Percentiles rank a stretch among this genome's conserved stretches.
Conservation (phyloP, 2,113 vertebrate genomes). For the Pollachius pollachius region DNA sequence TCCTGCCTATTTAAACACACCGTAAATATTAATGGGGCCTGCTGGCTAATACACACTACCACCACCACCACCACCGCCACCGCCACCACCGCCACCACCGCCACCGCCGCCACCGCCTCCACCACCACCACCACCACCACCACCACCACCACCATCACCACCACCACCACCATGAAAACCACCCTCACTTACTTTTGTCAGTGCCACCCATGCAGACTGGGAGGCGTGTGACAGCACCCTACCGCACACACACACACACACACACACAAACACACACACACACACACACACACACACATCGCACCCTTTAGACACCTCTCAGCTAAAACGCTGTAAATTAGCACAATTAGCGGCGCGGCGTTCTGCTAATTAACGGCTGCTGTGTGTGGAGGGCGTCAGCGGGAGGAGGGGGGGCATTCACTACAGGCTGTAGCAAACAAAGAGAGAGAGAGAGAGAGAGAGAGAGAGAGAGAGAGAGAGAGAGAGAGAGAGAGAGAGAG, state of each 20-base stretch:
- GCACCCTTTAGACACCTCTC: conserved; percentile 88
- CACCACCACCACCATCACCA: background rate
- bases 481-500: conserved; percentile 2
- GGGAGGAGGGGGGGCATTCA: conserved; percentile 81
- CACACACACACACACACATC: conserved; percentile 19
- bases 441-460: too few species aligned
- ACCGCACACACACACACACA: too few species aligned
- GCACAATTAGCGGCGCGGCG: conserved; percentile 95
- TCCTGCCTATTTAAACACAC: conserved; percentile 17
- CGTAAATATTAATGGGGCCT: conserved; percentile 37
- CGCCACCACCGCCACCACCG: too few species aligned
- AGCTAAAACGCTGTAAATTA: conserved; percentile 99
- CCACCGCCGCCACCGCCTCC: too few species aligned
- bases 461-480: conserved; percentile 6
- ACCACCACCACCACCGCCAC: background rate
- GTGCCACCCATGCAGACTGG: conserved; percentile 84
- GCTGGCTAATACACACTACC: conserved; percentile 17
- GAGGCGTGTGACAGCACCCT: conserved; percentile 55
- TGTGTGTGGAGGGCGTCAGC: conserved; percentile 87
- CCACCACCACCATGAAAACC: too few species aligned
- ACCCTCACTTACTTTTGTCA: conserved; percentile 74
- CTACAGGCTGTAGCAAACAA: conserved; percentile 87
- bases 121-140: too few species aligned
- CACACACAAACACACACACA: too few species aligned
- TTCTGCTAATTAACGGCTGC: conserved; percentile 96